These are phyloP conservation scores for Phymorhynchus buccinoides DNA, from an alignment of 1,140 invertebrate genomes.

Conservation along the genomic window DNA sequence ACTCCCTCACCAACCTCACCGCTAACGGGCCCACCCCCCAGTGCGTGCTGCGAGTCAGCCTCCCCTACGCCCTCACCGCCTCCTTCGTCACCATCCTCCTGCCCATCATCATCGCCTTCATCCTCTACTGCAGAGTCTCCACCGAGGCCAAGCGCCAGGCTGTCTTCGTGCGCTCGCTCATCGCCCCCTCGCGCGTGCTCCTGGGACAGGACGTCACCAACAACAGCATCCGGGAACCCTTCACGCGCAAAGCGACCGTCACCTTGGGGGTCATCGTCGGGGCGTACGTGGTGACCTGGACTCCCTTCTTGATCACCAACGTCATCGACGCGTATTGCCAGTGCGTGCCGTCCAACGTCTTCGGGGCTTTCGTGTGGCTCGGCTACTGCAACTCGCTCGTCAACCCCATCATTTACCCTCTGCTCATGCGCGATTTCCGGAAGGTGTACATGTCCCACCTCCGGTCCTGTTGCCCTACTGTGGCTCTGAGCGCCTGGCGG, in stretches of 20 bases:
- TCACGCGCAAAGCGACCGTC: conserved; percentile 66
- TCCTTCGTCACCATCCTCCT: conserved; percentile 62
- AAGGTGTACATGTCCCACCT: conserved; percentile 81
- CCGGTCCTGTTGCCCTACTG: conserved; percentile 53
- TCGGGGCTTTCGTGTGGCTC: conserved; percentile 80
- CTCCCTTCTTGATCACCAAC: conserved; percentile 98
- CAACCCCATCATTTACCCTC: conserved; percentile 97
- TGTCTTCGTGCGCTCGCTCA: conserved; percentile 60
- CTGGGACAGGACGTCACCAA: conserved; percentile 61
- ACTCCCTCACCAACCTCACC: conserved; percentile 61
- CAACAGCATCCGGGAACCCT: conserved; percentile 64
- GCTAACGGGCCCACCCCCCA: conserved; percentile 52
- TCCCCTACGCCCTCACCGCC: conserved; percentile 57
- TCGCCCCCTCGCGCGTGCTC: conserved; percentile 60
- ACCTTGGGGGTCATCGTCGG: conserved; percentile 72
- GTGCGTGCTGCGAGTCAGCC: conserved; percentile 64
- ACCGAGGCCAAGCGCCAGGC: conserved; percentile 66
- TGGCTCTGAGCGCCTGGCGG: conserved; percentile 43
- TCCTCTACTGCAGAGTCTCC: conserved; percentile 64
- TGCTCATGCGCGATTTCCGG: conserved; percentile 97
- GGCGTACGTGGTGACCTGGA: conserved; percentile 96
- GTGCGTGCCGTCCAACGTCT: conserved; percentile 59
- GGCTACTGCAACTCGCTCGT: conserved; percentile 97
- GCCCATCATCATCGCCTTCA: conserved; percentile 64
- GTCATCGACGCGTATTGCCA: conserved; percentile 93